Percentiles rank a stretch among this genome's conserved stretches.
phyloP scores from a whole-genome alignment of 2,113 vertebrate species.

The Orycteropus afer region DNA sequence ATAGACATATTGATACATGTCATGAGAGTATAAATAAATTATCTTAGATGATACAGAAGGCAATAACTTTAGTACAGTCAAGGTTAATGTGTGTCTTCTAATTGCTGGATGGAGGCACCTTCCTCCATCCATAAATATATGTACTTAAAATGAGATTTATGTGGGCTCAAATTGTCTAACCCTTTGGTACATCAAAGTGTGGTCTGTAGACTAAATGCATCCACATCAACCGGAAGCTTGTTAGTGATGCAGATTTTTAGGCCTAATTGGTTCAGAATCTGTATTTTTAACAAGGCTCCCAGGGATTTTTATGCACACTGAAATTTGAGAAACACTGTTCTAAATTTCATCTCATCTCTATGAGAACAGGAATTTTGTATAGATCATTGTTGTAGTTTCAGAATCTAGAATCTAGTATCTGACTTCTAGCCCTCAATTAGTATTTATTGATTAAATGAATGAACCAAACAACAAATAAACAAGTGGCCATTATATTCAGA shows the following conservation, averaged over 20 bases:
- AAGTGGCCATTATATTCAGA: no score
- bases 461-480: background rate
- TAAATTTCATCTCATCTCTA: background rate
- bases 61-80: background rate
- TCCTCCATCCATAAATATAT: background rate
- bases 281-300: background rate
- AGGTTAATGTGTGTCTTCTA: background rate
- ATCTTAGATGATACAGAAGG: background rate
- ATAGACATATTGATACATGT: background rate
- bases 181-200: background rate
- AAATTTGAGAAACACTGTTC: no score
- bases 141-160: background rate
- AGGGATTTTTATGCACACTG: background rate
- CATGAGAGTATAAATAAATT: background rate
- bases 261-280: background rate
- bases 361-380: background rate
- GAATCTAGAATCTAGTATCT: background rate
- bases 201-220: background rate
- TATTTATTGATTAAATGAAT: slow-evolving; percentile 5
- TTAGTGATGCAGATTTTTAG: slow-evolving; percentile 7
- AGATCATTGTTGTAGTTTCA: background rate
- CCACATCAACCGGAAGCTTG: background rate
- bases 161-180: background rate
- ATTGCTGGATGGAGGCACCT: background rate
- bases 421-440: background rate